Base-by-base conservation (phyloP, 2,888 invertebrate genomes). In the Ischnus inquisitorius region DNA sequence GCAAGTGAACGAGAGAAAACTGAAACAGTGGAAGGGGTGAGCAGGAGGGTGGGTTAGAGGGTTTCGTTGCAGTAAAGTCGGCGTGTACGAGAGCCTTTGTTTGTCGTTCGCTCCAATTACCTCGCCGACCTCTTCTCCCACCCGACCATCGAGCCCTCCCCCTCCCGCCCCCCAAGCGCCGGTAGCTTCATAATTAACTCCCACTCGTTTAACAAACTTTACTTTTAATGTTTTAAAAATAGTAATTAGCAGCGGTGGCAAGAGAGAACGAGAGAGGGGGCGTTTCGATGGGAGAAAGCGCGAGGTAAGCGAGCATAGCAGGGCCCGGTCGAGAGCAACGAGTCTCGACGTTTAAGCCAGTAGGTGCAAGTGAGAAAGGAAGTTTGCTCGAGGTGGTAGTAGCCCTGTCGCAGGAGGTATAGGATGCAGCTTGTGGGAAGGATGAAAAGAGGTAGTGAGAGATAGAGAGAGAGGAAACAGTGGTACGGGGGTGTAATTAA, bases 171-270 rank as follows among this genome's bases (percentile, higher is more conserved):
- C 88, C 34, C 34, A 3, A 34, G 8, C 8, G 87, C 89, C 89
- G 90, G 90, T 90, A 92, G 92, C 92, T 93, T 92, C 92, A 92
- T 93, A 93, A 93, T 93, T 93, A 93, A 93, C 93, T 93, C 93
- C 92, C 93, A 93, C 93, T 93, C 93, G 92, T 93, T 93, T 93
- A 93, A 93, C 93, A 93, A 93, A 93, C 93, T 93, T 93, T 93
- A 93, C 92, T 93, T 93, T 93, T 93, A 93, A 93, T 93, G 93
- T 93, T 93, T 93, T 92, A 93, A 93, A 93, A 93, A 93, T 93
- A 92, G 93, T 93, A 93, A 93, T 93, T 93, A 93, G 93, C 92
- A 92, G 90, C 90, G 90, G 90, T 90, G 90, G 89, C 89, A 89
- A 90, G 88, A 88, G 88, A 85, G 90, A 71, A 64, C 62, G 72